phyloP scores from a whole-genome alignment of 1,140 invertebrate genomes.

The Drosophila micromelanica region DNA sequence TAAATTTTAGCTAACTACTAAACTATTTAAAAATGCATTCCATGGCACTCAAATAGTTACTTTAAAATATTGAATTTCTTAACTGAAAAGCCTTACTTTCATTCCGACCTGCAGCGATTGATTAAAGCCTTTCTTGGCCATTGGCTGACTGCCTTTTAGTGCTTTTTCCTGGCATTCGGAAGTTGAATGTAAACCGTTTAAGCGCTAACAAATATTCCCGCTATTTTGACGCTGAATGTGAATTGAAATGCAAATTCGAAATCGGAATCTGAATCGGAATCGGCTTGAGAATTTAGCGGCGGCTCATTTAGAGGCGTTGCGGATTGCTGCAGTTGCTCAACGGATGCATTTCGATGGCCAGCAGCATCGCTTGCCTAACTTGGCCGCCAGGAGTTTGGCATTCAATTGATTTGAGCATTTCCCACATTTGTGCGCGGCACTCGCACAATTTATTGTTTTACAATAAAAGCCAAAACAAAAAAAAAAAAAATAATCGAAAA shows the following conservation, averaged over 20 bases:
- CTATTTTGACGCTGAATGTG: conserved; percentile 20
- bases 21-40: no score
- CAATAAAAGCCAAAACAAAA: conserved; percentile 40
- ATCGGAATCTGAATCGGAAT: conserved; percentile 28
- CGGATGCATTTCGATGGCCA: conserved; percentile 26
- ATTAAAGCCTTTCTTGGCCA: no score
- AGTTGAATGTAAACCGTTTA: conserved; percentile 53
- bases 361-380: conserved; percentile 26
- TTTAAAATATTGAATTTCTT: no score
- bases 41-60: no score
- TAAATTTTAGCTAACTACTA: no score
- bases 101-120: no score
- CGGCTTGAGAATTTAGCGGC: conserved; percentile 6
- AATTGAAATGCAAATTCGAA: conserved; percentile 43
- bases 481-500: conserved; percentile 5
- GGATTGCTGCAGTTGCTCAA: conserved; percentile 10
- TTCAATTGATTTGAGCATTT: conserved; percentile 43
- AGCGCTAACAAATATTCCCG: conserved; percentile 19
- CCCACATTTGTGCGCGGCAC: conserved; percentile 50
- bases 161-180: conserved; percentile 40
- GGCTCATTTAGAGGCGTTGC: conserved; percentile 25
- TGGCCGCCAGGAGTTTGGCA: conserved; percentile 18
- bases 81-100: no score
- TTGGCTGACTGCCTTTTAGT: not conserved
- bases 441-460: conserved; percentile 54